phyloP scores from a whole-genome alignment of 1,140 invertebrate genomes.

The Cherax quadricarinatus region DNA sequence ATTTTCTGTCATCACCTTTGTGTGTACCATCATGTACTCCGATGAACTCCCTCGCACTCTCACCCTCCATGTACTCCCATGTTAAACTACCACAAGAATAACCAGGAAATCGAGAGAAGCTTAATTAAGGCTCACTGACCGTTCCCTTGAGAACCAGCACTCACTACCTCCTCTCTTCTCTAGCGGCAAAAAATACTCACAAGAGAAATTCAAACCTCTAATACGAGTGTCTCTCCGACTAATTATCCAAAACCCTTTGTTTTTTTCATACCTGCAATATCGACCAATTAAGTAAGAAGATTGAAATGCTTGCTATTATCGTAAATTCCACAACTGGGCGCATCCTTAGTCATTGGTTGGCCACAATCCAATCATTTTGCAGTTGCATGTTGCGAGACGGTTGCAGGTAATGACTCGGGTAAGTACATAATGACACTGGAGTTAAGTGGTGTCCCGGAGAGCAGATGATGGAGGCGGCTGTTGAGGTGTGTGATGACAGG shows the following conservation, averaged over 20 bases:
- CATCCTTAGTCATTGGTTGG: not conserved
- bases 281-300: not conserved
- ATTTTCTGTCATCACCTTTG: too few relatives aligned
- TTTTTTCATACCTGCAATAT: conserved; percentile 3
- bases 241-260: not conserved
- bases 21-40: too few relatives aligned
- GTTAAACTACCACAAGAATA: too few relatives aligned
- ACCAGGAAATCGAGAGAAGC: too few relatives aligned
- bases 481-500: not conserved
- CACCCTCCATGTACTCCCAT: too few relatives aligned
- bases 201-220: not conserved
- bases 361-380: not conserved
- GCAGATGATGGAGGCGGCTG: not conserved
- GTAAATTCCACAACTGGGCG: not conserved
- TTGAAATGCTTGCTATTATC: conserved; percentile 1
- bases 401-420: conserved; percentile 11
- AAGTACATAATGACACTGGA: not conserved
- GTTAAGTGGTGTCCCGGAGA: not conserved
- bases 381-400: conserved; percentile 6
- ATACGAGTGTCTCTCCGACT: not conserved
- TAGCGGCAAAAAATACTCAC: not conserved
- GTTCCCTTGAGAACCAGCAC: not conserved
- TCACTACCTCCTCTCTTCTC: not conserved
- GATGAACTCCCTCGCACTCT: too few relatives aligned
- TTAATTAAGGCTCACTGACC: not conserved